A percentile compares a stretch with the other conserved stretches of the same genome.
Evolutionary conservation across 2,888 invertebrate species (phyloP).

Genomic region (Crossocerus cetratus): DNA sequence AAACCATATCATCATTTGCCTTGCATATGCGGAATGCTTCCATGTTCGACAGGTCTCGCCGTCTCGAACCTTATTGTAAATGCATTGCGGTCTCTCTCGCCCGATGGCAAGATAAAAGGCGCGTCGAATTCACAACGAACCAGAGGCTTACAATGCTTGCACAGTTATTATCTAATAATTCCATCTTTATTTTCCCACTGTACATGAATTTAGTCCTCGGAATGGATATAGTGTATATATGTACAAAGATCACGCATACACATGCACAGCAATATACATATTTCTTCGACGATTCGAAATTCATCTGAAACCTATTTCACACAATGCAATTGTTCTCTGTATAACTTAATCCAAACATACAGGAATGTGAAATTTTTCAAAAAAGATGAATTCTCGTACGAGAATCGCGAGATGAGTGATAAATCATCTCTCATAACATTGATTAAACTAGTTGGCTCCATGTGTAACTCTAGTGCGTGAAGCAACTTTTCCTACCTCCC

Average conservation of each 20-base stretch:
- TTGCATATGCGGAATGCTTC: no score
- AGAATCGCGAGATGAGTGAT: slow-evolving; percentile 17
- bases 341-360: neutral
- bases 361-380: slow-evolving; percentile 39
- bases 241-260: slow-evolving; percentile 43
- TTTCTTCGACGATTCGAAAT: slow-evolving; percentile 29
- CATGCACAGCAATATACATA: slow-evolving; percentile 24
- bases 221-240: slow-evolving; percentile 32
- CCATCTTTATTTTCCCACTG: slow-evolving; percentile 44
- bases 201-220: slow-evolving; percentile 40
- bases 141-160: slow-evolving; percentile 10
- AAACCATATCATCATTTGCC: no score
- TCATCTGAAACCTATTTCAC: slow-evolving; percentile 19
- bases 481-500: no score
- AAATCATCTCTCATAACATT: slow-evolving; percentile 2
- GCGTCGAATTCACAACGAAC: no score
- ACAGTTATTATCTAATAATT: slow-evolving; percentile 24
- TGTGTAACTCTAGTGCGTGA: no score
- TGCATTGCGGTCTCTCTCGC: no score
- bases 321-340: no score
- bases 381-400: slow-evolving; percentile 19
- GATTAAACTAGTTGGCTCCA: neutral
- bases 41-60: no score
- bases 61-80: no score
- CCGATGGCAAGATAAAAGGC: no score